Evolutionary conservation across 2,888 invertebrate genomes (phyloP).

Genomic region (Graphium colonna): DNA sequence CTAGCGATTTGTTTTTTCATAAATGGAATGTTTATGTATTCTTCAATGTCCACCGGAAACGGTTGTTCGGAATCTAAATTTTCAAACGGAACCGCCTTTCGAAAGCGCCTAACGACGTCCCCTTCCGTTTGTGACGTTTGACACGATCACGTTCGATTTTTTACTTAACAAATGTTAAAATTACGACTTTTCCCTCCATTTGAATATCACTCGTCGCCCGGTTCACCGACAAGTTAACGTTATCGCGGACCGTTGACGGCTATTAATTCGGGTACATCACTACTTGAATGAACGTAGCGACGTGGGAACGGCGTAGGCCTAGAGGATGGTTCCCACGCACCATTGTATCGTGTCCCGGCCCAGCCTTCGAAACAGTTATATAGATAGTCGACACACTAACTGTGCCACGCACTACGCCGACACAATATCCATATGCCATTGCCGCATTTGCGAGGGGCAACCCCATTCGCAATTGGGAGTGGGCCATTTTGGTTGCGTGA

Average conservation of each 20-base stretch:
- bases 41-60: neutral
- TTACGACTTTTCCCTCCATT: too few species aligned
- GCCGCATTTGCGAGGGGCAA: too few species aligned
- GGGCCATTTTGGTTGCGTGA: too few species aligned
- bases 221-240: too few species aligned
- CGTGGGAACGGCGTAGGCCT: slow-evolving; percentile 46
- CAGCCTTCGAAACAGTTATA: slow-evolving; percentile 41
- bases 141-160: too few species aligned
- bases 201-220: too few species aligned
- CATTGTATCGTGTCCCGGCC: slow-evolving; percentile 42
- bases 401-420: too few species aligned
- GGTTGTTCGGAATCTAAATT: slow-evolving; percentile 3
- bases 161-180: too few species aligned
- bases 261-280: too few species aligned
- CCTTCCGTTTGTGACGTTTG: slow-evolving; percentile 7
- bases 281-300: slow-evolving; percentile 29
- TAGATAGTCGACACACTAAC: slow-evolving; percentile 45
- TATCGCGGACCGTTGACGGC: too few species aligned
- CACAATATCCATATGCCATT: too few species aligned
- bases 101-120: slow-evolving; percentile 8
- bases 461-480: too few species aligned
- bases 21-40: neutral
- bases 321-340: slow-evolving; percentile 49
- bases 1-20: neutral
- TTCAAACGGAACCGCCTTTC: neutral